A percentile compares a stretch with the other conserved stretches of the same genome.
phyloP scores from a whole-genome alignment of 2,797 vertebrate species.

The Gambelia wislizenii region DNA sequence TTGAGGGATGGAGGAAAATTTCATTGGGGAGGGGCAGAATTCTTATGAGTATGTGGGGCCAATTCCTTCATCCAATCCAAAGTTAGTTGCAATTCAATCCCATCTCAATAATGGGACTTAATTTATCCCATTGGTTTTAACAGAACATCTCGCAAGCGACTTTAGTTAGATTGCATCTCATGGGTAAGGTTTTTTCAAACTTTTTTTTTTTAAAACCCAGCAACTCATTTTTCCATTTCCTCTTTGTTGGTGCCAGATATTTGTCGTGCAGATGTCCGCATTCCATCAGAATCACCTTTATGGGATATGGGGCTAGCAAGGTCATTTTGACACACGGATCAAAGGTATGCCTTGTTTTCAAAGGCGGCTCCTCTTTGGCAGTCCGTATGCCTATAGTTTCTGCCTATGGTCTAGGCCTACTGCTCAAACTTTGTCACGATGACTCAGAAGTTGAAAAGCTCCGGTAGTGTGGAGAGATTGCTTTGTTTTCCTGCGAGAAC shows the following conservation, averaged over 20 bases:
- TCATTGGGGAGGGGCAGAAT: too few relatives aligned
- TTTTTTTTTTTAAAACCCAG: too few relatives aligned
- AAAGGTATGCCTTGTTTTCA: conserved; percentile 54
- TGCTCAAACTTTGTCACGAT: conserved; percentile 58
- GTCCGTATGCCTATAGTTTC: conserved; percentile 50
- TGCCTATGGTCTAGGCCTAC: conserved; percentile 40
- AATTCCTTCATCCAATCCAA: too few relatives aligned
- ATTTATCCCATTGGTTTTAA: neutral
- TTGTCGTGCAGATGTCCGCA: neutral
- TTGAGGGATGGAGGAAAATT: too few relatives aligned
- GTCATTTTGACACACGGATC: conserved; percentile 50
- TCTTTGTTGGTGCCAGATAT: neutral
- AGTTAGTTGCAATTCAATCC: neutral
- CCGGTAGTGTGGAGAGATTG: conserved; percentile 58
- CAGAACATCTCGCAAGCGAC: neutral
- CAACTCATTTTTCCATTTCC: conserved; percentile 2
- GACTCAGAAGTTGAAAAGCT: conserved; percentile 67
- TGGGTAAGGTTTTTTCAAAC: neutral
- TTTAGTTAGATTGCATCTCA: neutral
- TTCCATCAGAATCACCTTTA: conserved; percentile 23
- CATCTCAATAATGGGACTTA: neutral
- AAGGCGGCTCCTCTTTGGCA: conserved; percentile 39
- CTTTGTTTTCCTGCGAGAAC: conserved; percentile 64
- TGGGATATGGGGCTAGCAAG: conserved; percentile 35
- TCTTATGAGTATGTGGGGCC: too few relatives aligned